Evolutionary conservation across 2,113 vertebrate species (phyloP), one percentile per base, ranked within the genome.

Genomic region (Capreolus pygargus): DNA sequence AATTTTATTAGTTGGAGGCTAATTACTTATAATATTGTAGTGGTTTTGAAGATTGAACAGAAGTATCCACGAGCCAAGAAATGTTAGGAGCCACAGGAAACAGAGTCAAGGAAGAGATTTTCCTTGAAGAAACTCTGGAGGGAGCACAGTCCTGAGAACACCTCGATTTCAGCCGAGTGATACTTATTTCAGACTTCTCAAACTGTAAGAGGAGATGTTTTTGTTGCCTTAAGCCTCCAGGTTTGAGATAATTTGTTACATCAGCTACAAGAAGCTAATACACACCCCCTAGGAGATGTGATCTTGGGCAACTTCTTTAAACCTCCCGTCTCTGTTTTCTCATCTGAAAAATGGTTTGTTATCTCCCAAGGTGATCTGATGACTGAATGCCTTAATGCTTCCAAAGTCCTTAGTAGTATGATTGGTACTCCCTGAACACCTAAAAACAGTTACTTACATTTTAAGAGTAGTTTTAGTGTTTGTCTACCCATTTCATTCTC

Each of bases 401-500:
- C 13, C 45, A 70, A 85, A 97, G 33, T 52, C n/a, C 43, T 67
- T 85, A 67, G 50, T 21, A 15, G 47, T 27, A 14, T 58, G 5
- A 17, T 27, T 83, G 47, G 36, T 15, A 14, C 2, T 47, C 25
- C 2, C 33, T 36, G 19, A 89, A 64, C 11, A 58, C 13, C 54
- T 9, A 61, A 15, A 21, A 43, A 50, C 28, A 30, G 76, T 50
- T 79, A 17, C 27, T 79, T n/a, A 33, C 14, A 61, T 43, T 91
- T 96, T 55, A 36, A 30, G 15, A 76, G n/a, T 76, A 54, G 6
- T 84, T 93, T 82, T 82, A 16, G 17, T 50, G 19, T 82, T 50
- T 88, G 43, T 30, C 39, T 58, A 52, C n/a, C 87, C n/a, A 61
- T n/a, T 87, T 67, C 50, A 70, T 79, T 86, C 54, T 94, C 54